Base-by-base conservation (phyloP, 1,140 invertebrate genomes). In the Euwallacea similis region DNA sequence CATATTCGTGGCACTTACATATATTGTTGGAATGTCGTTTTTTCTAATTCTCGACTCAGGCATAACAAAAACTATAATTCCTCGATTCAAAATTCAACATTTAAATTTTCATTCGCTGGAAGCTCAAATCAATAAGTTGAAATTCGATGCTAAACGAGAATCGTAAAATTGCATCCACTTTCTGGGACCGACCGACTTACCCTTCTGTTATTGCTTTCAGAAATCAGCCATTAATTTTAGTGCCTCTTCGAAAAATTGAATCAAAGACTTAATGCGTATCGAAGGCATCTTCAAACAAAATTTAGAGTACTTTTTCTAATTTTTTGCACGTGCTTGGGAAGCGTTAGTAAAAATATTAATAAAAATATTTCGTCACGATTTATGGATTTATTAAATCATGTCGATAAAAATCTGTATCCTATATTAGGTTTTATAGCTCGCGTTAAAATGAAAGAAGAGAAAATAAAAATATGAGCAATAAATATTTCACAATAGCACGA, bases 171-270 rank as follows among this genome's bases (percentile, higher is more conserved):
- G 21, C 21, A 33, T 33, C 21, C 21, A 33, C 21, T 33, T 33
- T 33, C 21, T 33, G 21, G 21, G 4, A 33, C 21, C 21, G 21
- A 33, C 21, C 21, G 21, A 33, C 21, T 60, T 10, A n/a, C 11
- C n/a, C 42, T 46, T 62, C 46, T 7, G n/a, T 43, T 44, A 43
- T 62, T 54, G 47, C 62, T 42, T 33, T 54, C 44, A 33, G 46
- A 54, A 65, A 65, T 54, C 46, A 41, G 54, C 62, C 47, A 65
- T 65, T 65, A 65, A 65, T 65, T 65, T 65, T 53, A 65, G 46
- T 53, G 47, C 62, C 62, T 54, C 47, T 54, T 54, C 62, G 62
- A 50, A 65, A 65, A 65, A 65, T 65, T 65, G 62, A 65, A 65
- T 65, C 62, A 65, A 65, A 65, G 21, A 62, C 42, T n/a, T 62